phyloP scores from a whole-genome alignment of 30 jellyfish, hydroid and myxozoan genomes.

The Hydra vulgaris region DNA sequence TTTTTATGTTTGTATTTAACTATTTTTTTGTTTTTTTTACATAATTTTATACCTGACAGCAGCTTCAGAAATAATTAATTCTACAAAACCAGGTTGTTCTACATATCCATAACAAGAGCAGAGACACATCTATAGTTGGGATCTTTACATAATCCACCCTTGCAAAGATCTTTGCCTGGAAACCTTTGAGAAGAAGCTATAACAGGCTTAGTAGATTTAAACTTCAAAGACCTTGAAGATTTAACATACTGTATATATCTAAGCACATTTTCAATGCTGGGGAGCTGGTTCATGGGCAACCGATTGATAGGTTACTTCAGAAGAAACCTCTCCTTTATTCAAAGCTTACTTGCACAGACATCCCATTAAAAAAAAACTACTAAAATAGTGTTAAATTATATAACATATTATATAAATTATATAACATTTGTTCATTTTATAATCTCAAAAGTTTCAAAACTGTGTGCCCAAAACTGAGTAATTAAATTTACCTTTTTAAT shows the following conservation, averaged over 20 bases:
- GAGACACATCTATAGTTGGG: background rate
- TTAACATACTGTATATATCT: background rate
- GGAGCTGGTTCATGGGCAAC: background rate
- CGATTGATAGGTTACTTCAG: background rate
- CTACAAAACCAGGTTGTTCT: no score
- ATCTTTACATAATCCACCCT: background rate
- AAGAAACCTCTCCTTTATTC: background rate
- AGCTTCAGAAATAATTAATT: no score
- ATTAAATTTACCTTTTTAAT: background rate
- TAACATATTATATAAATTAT: background rate
- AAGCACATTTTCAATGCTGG: background rate
- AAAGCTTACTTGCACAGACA: background rate
- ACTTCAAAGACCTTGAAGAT: background rate
- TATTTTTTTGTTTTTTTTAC: no score
- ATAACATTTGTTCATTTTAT: no score
- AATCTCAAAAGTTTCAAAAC: background rate
- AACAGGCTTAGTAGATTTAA: background rate
- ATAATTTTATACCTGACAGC: no score
- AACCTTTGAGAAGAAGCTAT: background rate
- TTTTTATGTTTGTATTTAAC: no score
- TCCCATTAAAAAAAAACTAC: background rate
- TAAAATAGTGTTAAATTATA: no score
- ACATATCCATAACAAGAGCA: no score
- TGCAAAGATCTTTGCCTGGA: background rate
- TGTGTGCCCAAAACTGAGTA: background rate